Percentiles rank a stretch among this genome's conserved stretches.
Evolutionary conservation across 1,140 invertebrate genomes (phyloP).

Genomic region (Geopemphigus sp.): DNA sequence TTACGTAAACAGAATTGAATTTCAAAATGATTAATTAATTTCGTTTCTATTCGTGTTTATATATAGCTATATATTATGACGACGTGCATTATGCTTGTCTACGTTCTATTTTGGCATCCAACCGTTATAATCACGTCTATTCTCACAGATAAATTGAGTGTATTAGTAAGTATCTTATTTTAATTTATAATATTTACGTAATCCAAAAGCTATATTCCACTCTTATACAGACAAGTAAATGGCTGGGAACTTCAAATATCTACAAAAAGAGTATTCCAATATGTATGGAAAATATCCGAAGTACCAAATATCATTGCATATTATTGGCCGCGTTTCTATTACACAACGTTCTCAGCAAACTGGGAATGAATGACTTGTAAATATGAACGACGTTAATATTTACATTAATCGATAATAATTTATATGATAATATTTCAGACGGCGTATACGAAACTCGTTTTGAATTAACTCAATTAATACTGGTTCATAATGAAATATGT

Average conservation of each 20-base stretch:
- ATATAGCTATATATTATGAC: conserved; percentile 21
- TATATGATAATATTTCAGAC: neutral
- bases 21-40: no score
- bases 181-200: neutral
- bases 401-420: neutral
- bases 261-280: conserved; percentile 4
- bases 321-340: neutral
- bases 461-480: neutral
- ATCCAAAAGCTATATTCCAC: neutral
- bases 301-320: conserved; percentile 22
- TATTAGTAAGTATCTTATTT: conserved; percentile 1
- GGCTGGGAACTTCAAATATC: neutral
- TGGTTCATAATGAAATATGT: neutral
- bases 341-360: neutral
- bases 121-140: conserved; percentile 15
- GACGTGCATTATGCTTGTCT: neutral
- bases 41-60: neutral
- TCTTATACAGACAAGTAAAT: neutral
- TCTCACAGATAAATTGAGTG: neutral
- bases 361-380: conserved; percentile 13
- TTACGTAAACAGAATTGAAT: neutral
- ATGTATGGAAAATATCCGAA: conserved; percentile 19
- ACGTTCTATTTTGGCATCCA: conserved; percentile 32
- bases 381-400: neutral
- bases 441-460: neutral